Base-by-base conservation (phyloP, 2,888 invertebrate species). In the Thelaira solivaga region DNA sequence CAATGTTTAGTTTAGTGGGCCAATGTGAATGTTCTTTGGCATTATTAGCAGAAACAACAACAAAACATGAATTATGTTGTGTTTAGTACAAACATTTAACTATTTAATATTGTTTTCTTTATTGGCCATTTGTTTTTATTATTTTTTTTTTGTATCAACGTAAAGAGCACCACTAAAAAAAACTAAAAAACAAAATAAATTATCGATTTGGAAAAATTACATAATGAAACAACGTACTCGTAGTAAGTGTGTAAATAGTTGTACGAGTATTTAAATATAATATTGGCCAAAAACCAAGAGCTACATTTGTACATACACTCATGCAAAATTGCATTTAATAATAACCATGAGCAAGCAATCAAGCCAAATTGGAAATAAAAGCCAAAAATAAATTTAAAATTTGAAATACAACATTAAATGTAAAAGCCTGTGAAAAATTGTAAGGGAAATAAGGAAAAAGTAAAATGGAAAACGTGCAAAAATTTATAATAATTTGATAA, bases 21-120 rank as follows among this genome's bases (percentile, higher is more conserved):
- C 78, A 78, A 78, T 78, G 78, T 71, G 65, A 78, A 78, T 78
- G 69, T 57, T 76, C 11, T 24, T 62, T 20, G n/a, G 29, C 10
- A 6, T 57, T 26, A 31, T 43, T 39, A 24, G 29, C 31, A 59
- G 51, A 22, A 18, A 45, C 51, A 55, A 69, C 16, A 61, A 31
- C 5, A 26, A 55, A 22, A 8, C 34, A 45, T 26, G 7, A 41
- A 22, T 31, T 26, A 13, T 57, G 24, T 47, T 45, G 4, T 24
- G 13, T 45, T 22, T 61, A 16, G 24, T n/a, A 22, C 7, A 45
- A 1, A 6, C 18, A n/a, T n/a, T n/a, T 18, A 6, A 11, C 36
- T 13, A 45, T 24, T 62, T 39, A 26, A 55, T 24, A 41, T 34
- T 26, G 49, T 61, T 71, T 51, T 53, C 49, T 68, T 73, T 65